Percentiles rank a stretch among this genome's conserved stretches.
Evolutionary conservation across 2,797 vertebrate genomes (phyloP).

Genomic region (Dallia pectoralis): DNA sequence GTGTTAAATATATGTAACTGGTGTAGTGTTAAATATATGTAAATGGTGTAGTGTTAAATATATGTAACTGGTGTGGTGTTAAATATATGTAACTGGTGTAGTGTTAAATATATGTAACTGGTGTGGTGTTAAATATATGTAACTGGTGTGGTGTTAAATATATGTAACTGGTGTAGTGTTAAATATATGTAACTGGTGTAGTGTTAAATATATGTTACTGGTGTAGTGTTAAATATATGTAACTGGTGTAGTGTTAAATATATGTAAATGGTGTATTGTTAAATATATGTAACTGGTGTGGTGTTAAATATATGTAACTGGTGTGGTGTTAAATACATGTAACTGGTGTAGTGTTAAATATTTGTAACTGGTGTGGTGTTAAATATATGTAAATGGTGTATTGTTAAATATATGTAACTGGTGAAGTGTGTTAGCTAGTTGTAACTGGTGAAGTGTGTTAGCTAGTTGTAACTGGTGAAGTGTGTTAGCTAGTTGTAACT

Average conservation of each 20-base stretch:
- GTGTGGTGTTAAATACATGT: neutral
- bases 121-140: too few species aligned
- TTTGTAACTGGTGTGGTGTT: neutral
- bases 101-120: too few species aligned
- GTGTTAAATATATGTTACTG: too few species aligned
- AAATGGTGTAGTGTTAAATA: slow-evolving; percentile 58
- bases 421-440: neutral
- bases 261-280: neutral
- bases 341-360: neutral
- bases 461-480: neutral
- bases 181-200: too few species aligned
- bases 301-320: neutral
- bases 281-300: too few species aligned
- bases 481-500: slow-evolving; percentile 56
- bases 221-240: neutral
- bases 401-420: too few species aligned
- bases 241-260: neutral
- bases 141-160: too few species aligned
- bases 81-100: too few species aligned
- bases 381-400: neutral
- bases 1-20: too few species aligned
- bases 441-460: neutral
- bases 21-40: neutral
- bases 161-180: too few species aligned
- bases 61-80: too few species aligned